phyloP scores from a whole-genome alignment of 2,888 invertebrate genomes.

The Hypomecis atomaria region DNA sequence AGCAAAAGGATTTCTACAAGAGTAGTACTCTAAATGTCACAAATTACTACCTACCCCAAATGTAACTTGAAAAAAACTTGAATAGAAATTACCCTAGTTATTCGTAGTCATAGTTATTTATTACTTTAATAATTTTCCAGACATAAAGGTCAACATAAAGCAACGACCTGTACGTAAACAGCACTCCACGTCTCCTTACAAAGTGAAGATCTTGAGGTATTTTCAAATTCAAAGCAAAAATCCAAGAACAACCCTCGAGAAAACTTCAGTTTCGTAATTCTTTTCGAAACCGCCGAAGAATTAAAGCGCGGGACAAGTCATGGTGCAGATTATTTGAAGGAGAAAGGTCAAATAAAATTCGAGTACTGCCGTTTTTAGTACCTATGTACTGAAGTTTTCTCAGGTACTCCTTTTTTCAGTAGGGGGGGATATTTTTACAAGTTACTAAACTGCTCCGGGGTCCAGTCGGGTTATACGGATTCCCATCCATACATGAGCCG shows the following conservation, averaged over 20 bases:
- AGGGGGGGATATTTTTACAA: no score
- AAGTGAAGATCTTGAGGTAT: conserved; percentile 9
- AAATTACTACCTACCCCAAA: no score
- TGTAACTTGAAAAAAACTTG: no score
- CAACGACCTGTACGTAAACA: not conserved
- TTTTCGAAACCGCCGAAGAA: conserved; percentile 26
- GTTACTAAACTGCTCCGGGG: no score
- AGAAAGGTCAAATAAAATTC: not conserved
- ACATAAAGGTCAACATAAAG: conserved; percentile 7
- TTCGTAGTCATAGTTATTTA: not conserved
- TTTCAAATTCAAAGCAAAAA: conserved; percentile 20
- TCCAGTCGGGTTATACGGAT: no score
- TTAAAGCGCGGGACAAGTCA: conserved; percentile 22
- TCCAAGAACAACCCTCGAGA: conserved; percentile 15
- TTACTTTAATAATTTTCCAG: not conserved
- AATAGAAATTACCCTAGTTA: no score
- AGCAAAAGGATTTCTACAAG: no score
- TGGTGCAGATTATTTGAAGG: not conserved
- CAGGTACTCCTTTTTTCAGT: no score
- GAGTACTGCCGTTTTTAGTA: no score
- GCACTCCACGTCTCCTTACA: not conserved
- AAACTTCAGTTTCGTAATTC: conserved; percentile 22
- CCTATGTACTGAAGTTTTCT: no score
- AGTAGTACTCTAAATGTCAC: no score
- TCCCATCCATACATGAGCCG: no score